Percentiles rank a stretch among this genome's conserved stretches.
phyloP scores from a whole-genome alignment of 2,888 invertebrate genomes.

The Eucriotettix oculatus region DNA sequence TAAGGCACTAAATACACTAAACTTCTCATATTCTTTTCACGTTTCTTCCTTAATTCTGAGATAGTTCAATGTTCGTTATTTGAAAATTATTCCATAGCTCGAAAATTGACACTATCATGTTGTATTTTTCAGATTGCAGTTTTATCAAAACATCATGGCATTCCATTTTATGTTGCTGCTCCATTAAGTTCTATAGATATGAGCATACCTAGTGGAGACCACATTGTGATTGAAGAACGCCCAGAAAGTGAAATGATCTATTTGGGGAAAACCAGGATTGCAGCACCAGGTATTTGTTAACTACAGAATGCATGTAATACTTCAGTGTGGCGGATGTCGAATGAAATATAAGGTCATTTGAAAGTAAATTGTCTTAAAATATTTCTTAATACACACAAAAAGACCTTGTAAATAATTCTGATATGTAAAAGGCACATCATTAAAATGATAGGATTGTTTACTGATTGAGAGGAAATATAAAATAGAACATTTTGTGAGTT shows the following conservation, averaged over 20 bases:
- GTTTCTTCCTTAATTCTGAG: no score
- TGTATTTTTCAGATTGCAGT: slow-evolving; percentile 52
- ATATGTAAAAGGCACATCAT: no score
- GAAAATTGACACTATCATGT: no score
- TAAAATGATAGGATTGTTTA: no score
- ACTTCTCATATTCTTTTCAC: no score
- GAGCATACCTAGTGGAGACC: slow-evolving; percentile 56
- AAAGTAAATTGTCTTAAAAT: not conserved
- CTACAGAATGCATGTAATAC: not conserved
- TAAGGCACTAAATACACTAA: no score
- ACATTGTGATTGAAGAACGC: slow-evolving; percentile 86
- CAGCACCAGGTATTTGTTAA: slow-evolving; percentile 52
- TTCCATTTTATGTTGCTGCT: slow-evolving; percentile 92
- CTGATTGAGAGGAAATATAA: no score
- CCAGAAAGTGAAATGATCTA: slow-evolving; percentile 83
- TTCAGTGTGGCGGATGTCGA: not conserved
- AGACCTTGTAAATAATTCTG: no score
- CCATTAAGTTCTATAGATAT: slow-evolving; percentile 85
- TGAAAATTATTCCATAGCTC: no score
- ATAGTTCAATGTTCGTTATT: no score
- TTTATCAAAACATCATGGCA: slow-evolving; percentile 71
- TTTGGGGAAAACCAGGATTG: slow-evolving; percentile 71
- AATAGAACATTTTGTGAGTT: no score
- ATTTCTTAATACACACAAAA: not conserved
- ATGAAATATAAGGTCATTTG: not conserved